phyloP scores from a whole-genome alignment of 2,888 invertebrate species.

The Prenolepis imparis region DNA sequence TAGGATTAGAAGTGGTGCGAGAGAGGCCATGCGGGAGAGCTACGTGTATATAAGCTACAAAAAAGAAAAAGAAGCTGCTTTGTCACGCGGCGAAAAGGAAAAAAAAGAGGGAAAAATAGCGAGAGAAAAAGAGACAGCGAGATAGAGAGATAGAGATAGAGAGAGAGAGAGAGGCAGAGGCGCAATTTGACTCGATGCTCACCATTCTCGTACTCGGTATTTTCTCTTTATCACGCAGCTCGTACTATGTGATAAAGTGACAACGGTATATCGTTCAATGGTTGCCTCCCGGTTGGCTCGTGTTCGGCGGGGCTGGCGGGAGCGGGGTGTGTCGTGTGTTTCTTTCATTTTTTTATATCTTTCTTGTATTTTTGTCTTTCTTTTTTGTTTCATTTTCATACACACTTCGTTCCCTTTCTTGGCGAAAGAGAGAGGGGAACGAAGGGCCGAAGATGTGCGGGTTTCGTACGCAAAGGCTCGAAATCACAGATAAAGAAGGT shows the following conservation, averaged over 20 bases:
- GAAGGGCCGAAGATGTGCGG: slow-evolving; percentile 48
- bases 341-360: slow-evolving; percentile 63
- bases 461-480: slow-evolving; percentile 51
- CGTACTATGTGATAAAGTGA: slow-evolving; percentile 74
- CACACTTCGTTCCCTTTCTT: slow-evolving; percentile 32
- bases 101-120: slow-evolving; percentile 62
- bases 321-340: slow-evolving; percentile 78
- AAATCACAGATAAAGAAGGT: background rate
- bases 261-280: slow-evolving; percentile 73
- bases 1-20: slow-evolving; percentile 73
- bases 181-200: slow-evolving; percentile 85
- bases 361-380: background rate
- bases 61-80: slow-evolving; percentile 59
- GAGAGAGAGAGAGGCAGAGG: slow-evolving; percentile 65
- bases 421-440: slow-evolving; percentile 22
- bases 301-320: slow-evolving; percentile 86
- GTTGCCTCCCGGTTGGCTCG: slow-evolving; percentile 85
- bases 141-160: slow-evolving; percentile 58
- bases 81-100: slow-evolving; percentile 64
- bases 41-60: slow-evolving; percentile 57
- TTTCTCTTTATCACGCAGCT: slow-evolving; percentile 77
- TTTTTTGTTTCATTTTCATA: slow-evolving; percentile 16
- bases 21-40: slow-evolving; percentile 81
- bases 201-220: slow-evolving; percentile 83
- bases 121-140: slow-evolving; percentile 64